Evolutionary conservation across 2,113 vertebrate genomes (phyloP), one percentile per base, ranked within the genome.

Genomic region (Eubucco bourcierii): DNA sequence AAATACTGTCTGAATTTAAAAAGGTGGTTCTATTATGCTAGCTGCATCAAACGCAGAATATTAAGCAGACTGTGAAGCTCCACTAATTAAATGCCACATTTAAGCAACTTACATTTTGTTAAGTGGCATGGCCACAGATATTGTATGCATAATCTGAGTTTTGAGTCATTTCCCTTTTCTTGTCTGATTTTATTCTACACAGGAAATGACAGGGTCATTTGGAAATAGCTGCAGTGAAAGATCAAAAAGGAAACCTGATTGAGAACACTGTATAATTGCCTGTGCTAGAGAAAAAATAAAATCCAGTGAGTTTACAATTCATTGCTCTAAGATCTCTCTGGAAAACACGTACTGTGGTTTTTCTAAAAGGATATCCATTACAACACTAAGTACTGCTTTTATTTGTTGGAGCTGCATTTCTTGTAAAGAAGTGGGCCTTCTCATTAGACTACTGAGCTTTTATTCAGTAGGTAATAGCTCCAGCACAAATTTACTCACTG

Each of bases 161-260:
- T 93, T 94, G 90, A 96, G 91, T 94, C 47, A 96, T 94, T 94
- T 96, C 93, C 93, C 61, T 91, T 94, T 90, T 94, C 93, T 96
- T 83, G 82, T 90, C 90, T 93, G 84, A 94, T 95, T 94, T 93
- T 89, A 90, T 94, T 88, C 82, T 68, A 81, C 65, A 78, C 91
- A 95, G 95, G 96, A 94, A 96, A 90, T 91, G 76, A 96, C 82
- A 94, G 80, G 87, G 94, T 94, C 89, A 94, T 80, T 96, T 94
- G 70, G 80, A 95, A 96, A 88, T 94, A 91, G 87, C 87, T 91
- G 82, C 82, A 91, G 81, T 15, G 44, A 88, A 78, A 95, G 95
- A 96, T 96, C 84, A 96, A 96, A 96, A 96, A 86, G 65, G 93
- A 95, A 94, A 80, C 83, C 84, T 95, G 90, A 95, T 78, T 89